Evolutionary conservation across 2,797 vertebrate species (phyloP).

Genomic region (Nannoperca obscura): DNA sequence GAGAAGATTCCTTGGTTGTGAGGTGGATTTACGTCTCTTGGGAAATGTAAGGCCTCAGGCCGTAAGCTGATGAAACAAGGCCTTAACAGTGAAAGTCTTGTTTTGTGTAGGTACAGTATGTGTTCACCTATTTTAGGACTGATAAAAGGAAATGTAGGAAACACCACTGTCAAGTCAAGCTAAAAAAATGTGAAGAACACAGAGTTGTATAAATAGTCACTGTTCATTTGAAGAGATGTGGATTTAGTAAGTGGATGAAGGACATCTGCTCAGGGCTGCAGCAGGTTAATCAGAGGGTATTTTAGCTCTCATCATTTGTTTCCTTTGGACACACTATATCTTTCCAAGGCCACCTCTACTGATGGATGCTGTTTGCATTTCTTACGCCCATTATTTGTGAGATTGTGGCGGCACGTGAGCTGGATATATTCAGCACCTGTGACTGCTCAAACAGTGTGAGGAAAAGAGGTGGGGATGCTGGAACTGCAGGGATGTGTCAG

Average conservation of each 20-base stretch:
- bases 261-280: slow-evolving; percentile 38
- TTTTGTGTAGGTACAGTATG: slow-evolving; percentile 5
- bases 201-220: neutral
- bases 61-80: slow-evolving; percentile 49
- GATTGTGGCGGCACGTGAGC: slow-evolving; percentile 1
- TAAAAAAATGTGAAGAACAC: slow-evolving; percentile 32
- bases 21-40: slow-evolving; percentile 53
- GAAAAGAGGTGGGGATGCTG: neutral
- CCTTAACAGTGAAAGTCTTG: slow-evolving; percentile 40
- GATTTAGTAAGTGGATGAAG: slow-evolving; percentile 32
- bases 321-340: slow-evolving; percentile 57
- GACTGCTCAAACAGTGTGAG: slow-evolving; percentile 15
- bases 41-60: slow-evolving; percentile 50
- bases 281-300: slow-evolving; percentile 29
- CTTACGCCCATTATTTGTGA: slow-evolving; percentile 27
- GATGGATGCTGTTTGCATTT: slow-evolving; percentile 54
- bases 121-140: slow-evolving; percentile 9
- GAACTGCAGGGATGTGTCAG: slow-evolving; percentile 1
- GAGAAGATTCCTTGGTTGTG: slow-evolving; percentile 38
- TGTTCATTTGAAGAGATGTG: slow-evolving; percentile 19
- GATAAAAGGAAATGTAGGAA: neutral
- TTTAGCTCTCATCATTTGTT: slow-evolving; percentile 44
- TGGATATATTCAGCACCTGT: slow-evolving; percentile 33
- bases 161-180: neutral
- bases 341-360: slow-evolving; percentile 55